Evolutionary conservation across 2,888 invertebrate genomes (phyloP), one percentile per base, ranked within the genome.

Genomic region (Aporophyla nigra): DNA sequence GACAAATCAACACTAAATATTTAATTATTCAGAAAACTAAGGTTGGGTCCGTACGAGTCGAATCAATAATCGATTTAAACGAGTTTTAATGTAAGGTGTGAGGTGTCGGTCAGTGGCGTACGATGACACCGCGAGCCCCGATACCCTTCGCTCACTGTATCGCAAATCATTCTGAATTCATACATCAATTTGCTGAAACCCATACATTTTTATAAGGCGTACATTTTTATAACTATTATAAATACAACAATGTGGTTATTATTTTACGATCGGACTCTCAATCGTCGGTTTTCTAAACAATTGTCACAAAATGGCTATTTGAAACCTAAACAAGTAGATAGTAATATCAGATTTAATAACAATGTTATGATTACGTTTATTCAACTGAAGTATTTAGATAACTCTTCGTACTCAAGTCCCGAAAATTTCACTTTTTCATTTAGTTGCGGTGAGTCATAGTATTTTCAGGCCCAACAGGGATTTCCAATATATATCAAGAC

Each of bases 401-500:
- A 14, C 9, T 12, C 5, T 40, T 10, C 24, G 16, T 65, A 43
- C 14, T 7, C 9, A 79, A 59, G 19, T 54, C 7, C 65, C 74
- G 7, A 74, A 80, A 79, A n/a, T 33, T 6, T 46, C 14, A 73
- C 12, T 19, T 43, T 69, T 72, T 69, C 66, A 33, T 33, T 49
- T 66, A n/a, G 40, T 54, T 71, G 40, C 40, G 53, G 58, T 87
- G 88, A 88, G 56, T 88, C 87, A 88, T 72, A 62, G 53, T 56
- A 83, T 54, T 74, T 76, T 75, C 46, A 58, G 82, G 85, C 84
- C 87, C 80, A 86, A 69, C 76, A 87, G 94, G 94, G 85, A 91
- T 92, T 94, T 87, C 93, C 90, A 75, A 76, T 92, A 93, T 93
- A 89, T 92, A 94, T 90, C 89, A 76, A 83, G 82, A 91, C 91